Evolutionary conservation across 2,888 invertebrate genomes (phyloP), one percentile per base, ranked within the genome.

Genomic region (Temnothorax unifasciatus): DNA sequence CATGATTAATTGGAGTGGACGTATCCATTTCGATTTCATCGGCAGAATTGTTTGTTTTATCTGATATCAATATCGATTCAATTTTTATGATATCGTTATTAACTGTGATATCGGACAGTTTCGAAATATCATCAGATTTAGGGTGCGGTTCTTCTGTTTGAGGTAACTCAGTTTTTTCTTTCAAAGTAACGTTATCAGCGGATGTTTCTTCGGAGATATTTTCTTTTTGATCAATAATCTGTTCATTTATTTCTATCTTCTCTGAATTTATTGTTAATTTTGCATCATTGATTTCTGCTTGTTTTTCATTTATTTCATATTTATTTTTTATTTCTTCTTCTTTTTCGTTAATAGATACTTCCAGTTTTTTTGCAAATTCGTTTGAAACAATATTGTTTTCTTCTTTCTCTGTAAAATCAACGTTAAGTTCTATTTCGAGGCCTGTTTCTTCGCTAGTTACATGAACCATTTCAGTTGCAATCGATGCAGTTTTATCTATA

Each of bases 161-260:
- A 75, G 21, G 9, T 15, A 74, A 76, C 8, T 66, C 66, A 13
- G 6, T 68, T 47, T 76, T 13, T 54, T 76, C 25, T 52, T 13
- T 52, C 18, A 41, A 25, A 54, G 0, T 66, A 13, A 47, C 15
- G 11, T 44, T n/a, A 29, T 18, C 11, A 8, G 1, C 3, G 2
- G n/a, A 0, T 47, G 21, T 0, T 38, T 76, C 38, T 13, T 52
- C 8, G 11, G 13, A 4, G 4, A 47, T 1, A 4, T 74, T 61
- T 34, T 54, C 29, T 71, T 59, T 41, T 73, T 69, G 11, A 18
- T 69, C 13, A n/a, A n/a, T 41, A 41, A 41, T 61, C 34, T 68
- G 38, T 81, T 61, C 29, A 2, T n/a, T 50, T 44, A 13, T 21
- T 44, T 74, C 59, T n/a, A 41, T 21, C 34, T 44, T 29, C 11